Base-by-base conservation (phyloP, 2,797 vertebrate species). In the Poeciliopsis infans region DNA sequence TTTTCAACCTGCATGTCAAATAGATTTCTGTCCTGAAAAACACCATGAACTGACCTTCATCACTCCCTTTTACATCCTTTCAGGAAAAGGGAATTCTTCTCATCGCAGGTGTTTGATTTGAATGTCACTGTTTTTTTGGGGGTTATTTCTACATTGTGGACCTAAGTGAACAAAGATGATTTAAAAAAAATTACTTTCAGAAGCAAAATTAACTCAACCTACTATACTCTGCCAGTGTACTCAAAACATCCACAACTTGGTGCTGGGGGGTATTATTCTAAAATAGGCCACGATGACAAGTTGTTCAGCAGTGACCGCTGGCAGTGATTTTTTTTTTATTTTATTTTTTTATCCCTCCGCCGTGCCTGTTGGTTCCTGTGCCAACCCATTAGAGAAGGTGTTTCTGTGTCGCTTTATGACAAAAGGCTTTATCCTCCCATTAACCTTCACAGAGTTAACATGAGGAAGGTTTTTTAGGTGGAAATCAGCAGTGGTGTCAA, bases 351-450 rank as follows among this genome's bases (percentile, higher is more conserved):
- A 41, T 89, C 84, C 83, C 75, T 84, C 77, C 81, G 46, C 90
- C 86, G 79, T 81, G 83, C 75, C 85, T 87, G 82, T 86, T 90
- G 88, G 87, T 85, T 86, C 79, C 81, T 77, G 86, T 79, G 79
- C 73, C 80, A 75, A 73, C 82, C 75, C 68, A 53, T 77, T 84
- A 84, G 79, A 82, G 86, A 88, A 85, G 86, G 83, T 78, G 76
- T 82, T 76, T 85, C 90, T 82, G 78, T 80, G 80, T 36, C 85
- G 88, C 88, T 93, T 90, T 89, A 92, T 94, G 88, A 94, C 92
- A 93, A 94, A 94, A 93, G 86, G 86, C 84, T 94, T 92, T 92
- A 94, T 94, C 88, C 92, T 84, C 68, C 93, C 91, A 93, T 94
- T 94, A 94, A 94, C 94, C 92, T 94, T 93, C 88, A 88, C 81